These are phyloP conservation scores for Drosophila yakuba DNA, from an alignment of 1,140 invertebrate species.

Conservation along the genomic window DNA sequence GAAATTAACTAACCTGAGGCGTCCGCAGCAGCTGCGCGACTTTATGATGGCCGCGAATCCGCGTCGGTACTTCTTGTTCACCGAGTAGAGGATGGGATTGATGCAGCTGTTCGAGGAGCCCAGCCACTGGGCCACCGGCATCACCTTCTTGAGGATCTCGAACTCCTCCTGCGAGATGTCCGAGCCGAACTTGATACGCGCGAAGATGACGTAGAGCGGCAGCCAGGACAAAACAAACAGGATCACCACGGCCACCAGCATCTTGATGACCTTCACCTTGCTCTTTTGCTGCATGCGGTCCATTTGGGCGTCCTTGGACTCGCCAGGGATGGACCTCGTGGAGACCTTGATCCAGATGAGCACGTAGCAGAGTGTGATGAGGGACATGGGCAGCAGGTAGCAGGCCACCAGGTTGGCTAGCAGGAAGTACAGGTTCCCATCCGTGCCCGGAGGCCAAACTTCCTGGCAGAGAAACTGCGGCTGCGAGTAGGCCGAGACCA, in stretches of 20 bases:
- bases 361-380: constrained; percentile 96
- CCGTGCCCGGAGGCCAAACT: constrained; percentile 92
- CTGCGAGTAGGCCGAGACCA: constrained; percentile 84
- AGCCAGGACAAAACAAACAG: constrained; percentile 98
- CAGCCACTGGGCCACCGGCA: constrained; percentile 97
- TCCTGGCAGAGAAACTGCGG: constrained; percentile 91
- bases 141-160: constrained; percentile 91
- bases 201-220: constrained; percentile 96
- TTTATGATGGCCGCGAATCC: constrained; percentile 96
- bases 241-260: constrained; percentile 97
- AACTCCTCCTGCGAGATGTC: constrained; percentile 87
- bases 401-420: constrained; percentile 95
- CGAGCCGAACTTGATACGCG: constrained; percentile 92
- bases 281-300: constrained; percentile 96
- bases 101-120: constrained; percentile 98
- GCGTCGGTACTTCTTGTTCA: constrained; percentile 97
- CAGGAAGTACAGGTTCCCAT: constrained; percentile 94
- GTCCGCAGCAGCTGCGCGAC: constrained; percentile 92
- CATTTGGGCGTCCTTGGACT: constrained; percentile 96
- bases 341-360: constrained; percentile 97
- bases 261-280: constrained; percentile 97
- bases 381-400: constrained; percentile 95
- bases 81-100: constrained; percentile 98
- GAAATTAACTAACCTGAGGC: constrained; percentile 87
- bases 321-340: constrained; percentile 92